phyloP scores from a whole-genome alignment of 2,888 invertebrate genomes.

The Cerastis rubricosa region DNA sequence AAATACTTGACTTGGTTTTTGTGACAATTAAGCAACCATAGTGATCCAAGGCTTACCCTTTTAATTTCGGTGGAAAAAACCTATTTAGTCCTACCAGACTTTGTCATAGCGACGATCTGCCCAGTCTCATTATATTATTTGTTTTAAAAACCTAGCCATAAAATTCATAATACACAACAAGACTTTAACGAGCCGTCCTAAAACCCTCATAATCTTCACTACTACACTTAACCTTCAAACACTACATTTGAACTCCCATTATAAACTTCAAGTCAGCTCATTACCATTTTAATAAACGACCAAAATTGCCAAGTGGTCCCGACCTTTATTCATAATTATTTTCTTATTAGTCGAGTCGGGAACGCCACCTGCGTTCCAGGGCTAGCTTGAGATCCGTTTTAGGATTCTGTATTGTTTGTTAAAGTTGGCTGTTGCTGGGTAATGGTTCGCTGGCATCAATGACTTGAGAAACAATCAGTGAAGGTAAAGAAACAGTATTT shows the following conservation, averaged over 20 bases:
- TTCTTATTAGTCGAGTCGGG: slow-evolving; percentile 74
- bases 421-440: neutral
- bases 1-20: neutral
- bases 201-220: slow-evolving; percentile 30
- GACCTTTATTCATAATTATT: slow-evolving; percentile 79
- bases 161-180: neutral
- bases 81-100: neutral
- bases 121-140: neutral
- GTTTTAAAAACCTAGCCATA: neutral
- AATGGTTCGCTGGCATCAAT: neutral
- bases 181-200: neutral
- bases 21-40: neutral
- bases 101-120: neutral
- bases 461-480: no score
- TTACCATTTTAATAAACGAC: slow-evolving; percentile 77
- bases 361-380: slow-evolving; percentile 71
- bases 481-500: neutral
- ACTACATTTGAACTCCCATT: slow-evolving; percentile 60
- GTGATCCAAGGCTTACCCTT: neutral
- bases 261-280: slow-evolving; percentile 65
- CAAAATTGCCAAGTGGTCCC: slow-evolving; percentile 71
- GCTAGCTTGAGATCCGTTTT: slow-evolving; percentile 62
- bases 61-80: neutral
- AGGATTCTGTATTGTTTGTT: slow-evolving; percentile 18
- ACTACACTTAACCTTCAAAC: slow-evolving; percentile 39